These are phyloP conservation scores for Menidia beryllina DNA, from an alignment of 2,113 vertebrate genomes.

Conservation along the genomic window DNA sequence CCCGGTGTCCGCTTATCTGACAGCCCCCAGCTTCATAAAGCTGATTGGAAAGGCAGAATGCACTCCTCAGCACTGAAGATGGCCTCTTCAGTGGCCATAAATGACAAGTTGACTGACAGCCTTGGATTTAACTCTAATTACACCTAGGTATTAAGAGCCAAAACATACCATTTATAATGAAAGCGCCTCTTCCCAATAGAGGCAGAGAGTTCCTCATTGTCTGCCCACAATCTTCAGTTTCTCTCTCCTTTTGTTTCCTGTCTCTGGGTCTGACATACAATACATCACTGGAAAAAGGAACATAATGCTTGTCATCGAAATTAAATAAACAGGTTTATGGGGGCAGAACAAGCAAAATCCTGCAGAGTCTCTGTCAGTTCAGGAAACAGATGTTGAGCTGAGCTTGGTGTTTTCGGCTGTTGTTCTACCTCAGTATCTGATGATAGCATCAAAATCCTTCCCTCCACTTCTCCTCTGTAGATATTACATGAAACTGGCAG, in stretches of 20 bases:
- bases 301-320: conserved; percentile 39
- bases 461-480: conserved; percentile 20
- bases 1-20: conserved; percentile 57
- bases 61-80: conserved; percentile 55
- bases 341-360: conserved; percentile 39
- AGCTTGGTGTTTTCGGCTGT: conserved; percentile 11
- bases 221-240: conserved; percentile 20
- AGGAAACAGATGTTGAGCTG: conserved; percentile 24
- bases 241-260: conserved; percentile 27
- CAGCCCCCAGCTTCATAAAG: conserved; percentile 62
- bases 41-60: conserved; percentile 69
- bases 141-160: conserved; percentile 60
- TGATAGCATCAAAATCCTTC: conserved; percentile 11
- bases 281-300: conserved; percentile 28
- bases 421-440: conserved; percentile 7
- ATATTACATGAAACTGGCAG: conserved; percentile 36
- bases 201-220: conserved; percentile 4
- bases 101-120: conserved; percentile 66
- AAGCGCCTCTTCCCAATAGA: conserved; percentile 8
- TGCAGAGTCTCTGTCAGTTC: conserved; percentile 38
- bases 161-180: conserved; percentile 53
- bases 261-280: conserved; percentile 40
- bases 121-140: conserved; percentile 69
- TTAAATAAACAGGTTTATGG: conserved; percentile 59
- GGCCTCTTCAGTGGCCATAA: conserved; percentile 61